phyloP scores from a whole-genome alignment of 53 echinoderm and acorn worm species.

The Mesocentrotus franciscanus region DNA sequence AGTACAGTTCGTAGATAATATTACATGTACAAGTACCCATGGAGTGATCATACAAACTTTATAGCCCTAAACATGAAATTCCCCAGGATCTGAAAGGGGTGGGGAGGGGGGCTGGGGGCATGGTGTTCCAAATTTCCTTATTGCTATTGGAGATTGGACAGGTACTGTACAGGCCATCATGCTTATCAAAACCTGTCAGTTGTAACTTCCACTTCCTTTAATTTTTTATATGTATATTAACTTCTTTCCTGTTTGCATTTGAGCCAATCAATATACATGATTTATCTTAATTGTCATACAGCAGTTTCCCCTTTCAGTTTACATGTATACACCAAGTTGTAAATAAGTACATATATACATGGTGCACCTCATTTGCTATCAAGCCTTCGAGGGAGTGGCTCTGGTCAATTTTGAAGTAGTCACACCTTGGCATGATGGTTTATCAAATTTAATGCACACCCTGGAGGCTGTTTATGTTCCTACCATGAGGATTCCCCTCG shows the following conservation, averaged over 20 bases:
- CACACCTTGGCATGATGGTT: constrained; percentile 29
- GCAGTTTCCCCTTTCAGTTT: not conserved
- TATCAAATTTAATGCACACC: constrained; percentile 31
- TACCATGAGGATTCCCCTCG: not conserved
- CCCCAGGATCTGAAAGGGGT: too few relatives aligned
- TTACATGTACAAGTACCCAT: too few relatives aligned
- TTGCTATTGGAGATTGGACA: not conserved
- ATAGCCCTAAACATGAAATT: too few relatives aligned
- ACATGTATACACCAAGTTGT: not conserved
- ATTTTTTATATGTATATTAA: not conserved
- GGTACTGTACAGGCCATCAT: not conserved
- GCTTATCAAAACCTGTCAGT: constrained; percentile 9
- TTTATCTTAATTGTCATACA: not conserved
- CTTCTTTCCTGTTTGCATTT: not conserved
- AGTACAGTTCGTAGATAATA: too few relatives aligned
- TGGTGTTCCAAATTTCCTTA: too few relatives aligned
- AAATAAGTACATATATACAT: not conserved
- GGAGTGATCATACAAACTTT: too few relatives aligned
- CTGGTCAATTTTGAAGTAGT: not conserved
- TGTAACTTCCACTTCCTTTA: constrained; percentile 11
- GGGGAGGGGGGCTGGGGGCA: too few relatives aligned
- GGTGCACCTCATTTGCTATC: not conserved
- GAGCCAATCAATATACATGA: not conserved
- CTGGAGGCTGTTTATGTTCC: constrained; percentile 30
- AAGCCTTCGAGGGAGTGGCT: constrained; percentile 21